These are phyloP conservation scores for Carcharodon carcharias DNA, from an alignment of 2,797 vertebrate genomes.

Conservation along the genomic window DNA sequence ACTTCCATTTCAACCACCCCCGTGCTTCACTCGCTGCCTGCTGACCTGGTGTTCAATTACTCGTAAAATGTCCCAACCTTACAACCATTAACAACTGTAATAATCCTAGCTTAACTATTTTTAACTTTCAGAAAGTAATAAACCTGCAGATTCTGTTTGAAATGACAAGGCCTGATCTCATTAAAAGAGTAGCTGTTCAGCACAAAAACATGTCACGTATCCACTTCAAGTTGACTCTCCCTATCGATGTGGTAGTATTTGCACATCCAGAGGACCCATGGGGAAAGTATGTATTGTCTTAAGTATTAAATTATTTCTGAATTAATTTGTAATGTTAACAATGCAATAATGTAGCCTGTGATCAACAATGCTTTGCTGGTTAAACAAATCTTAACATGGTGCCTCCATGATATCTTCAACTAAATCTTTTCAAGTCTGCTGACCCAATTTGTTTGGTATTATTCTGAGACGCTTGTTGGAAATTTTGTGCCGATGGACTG, in stretches of 20 bases:
- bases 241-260: constrained; percentile 70
- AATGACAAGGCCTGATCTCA: constrained; percentile 59
- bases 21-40: not conserved
- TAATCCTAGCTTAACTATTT: not conserved
- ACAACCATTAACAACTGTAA: not conserved
- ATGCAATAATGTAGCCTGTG: not conserved
- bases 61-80: not conserved
- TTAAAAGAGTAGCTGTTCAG: constrained; percentile 61
- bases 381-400: not conserved
- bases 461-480: not conserved
- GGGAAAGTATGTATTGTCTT: constrained; percentile 61
- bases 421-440: not conserved
- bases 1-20: not conserved
- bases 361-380: not conserved
- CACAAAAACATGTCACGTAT: constrained; percentile 64
- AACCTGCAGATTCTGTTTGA: constrained; percentile 80
- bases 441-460: not conserved
- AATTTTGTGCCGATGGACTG: not conserved
- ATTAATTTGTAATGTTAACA: not conserved
- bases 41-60: not conserved
- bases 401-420: not conserved
- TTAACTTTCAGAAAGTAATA: constrained; percentile 50
- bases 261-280: constrained; percentile 61
- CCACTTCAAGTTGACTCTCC: constrained; percentile 68
- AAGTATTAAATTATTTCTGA: not conserved